Conservation (phyloP, 2,888 invertebrate species). For the Hypercompe scribonia region DNA sequence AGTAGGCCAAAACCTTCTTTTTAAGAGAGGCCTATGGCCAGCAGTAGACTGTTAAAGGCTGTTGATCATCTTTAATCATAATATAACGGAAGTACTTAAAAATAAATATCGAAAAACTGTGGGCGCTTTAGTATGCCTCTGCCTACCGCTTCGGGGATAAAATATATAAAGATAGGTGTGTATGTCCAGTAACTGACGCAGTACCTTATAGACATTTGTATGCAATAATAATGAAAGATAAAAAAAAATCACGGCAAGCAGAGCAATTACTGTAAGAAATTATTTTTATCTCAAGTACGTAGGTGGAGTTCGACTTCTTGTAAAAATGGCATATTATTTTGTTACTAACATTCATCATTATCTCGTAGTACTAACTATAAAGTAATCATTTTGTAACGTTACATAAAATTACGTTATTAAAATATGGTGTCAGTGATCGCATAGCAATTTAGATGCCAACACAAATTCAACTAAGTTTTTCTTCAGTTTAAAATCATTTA, state of each 20-base stretch:
- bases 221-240: not conserved
- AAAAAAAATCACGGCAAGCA: not conserved
- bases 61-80: too few species aligned
- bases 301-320: not conserved
- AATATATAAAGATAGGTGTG: too few species aligned
- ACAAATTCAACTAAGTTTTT: conserved; percentile 6
- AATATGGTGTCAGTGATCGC: not conserved
- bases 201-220: too few species aligned
- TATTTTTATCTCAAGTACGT: not conserved
- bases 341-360: not conserved
- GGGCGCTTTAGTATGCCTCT: too few species aligned
- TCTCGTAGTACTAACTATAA: not conserved
- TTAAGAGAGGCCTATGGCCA: too few species aligned
- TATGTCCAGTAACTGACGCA: too few species aligned
- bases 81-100: too few species aligned
- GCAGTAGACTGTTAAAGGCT: too few species aligned
- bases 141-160: too few species aligned
- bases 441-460: conserved; percentile 2
- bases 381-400: conserved; percentile 12
- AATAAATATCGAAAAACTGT: too few species aligned
- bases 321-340: not conserved
- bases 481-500: not conserved
- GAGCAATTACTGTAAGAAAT: not conserved
- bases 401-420: conserved; percentile 10
- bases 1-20: too few species aligned